Base-by-base conservation (phyloP, 2,888 invertebrate genomes). In the Trissolcus brochymenae region DNA sequence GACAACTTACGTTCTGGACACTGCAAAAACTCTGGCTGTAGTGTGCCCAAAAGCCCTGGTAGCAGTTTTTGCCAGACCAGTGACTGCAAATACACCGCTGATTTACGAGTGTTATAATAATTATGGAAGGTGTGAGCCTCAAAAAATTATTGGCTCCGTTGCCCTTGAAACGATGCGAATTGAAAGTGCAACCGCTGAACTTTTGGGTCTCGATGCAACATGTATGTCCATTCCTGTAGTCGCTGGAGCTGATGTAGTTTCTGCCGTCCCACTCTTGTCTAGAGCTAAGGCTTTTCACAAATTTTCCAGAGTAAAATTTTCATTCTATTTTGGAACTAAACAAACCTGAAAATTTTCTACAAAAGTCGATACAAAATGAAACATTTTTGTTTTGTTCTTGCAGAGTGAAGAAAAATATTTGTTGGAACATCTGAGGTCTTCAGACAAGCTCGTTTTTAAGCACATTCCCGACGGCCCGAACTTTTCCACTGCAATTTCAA, bases 251-350 rank as follows among this genome's bases (percentile, higher is more conserved):
- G 87, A 88, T 80, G 50, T 82, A 9, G 74, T 68, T 49, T 86
- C 84, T 11, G 57, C 83, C 16, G 86, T 88, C 0, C 88, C 88
- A 3, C 73, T 88, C 6, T 78, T 88, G 11, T 86, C 86, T 2
- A 80, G 75, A 53, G 82, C 85, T 7, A 80, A 74, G 57, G 85
- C 85, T 9, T 78, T 81, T 40, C 82, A 82, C 67, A 76, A 80
- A 53, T 85, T 87, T 74, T 81, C 82, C 16, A n/a, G 46, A 11
- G 72, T 72, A 72, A 43, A 43, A 43, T 43, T 43, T 1, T 3
- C 6, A 6, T 43, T n/a, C 11, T 2, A 7, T 43, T 46, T n/a
- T 46, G 0, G 3, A 41, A 41, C 1, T 41, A 41, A 41, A 2
- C 1, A 19, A 19, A 19, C 2, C 19, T 19, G 19, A 19, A 19